phyloP scores from a whole-genome alignment of 2,797 vertebrate genomes.

The Liparis tanakae region DNA sequence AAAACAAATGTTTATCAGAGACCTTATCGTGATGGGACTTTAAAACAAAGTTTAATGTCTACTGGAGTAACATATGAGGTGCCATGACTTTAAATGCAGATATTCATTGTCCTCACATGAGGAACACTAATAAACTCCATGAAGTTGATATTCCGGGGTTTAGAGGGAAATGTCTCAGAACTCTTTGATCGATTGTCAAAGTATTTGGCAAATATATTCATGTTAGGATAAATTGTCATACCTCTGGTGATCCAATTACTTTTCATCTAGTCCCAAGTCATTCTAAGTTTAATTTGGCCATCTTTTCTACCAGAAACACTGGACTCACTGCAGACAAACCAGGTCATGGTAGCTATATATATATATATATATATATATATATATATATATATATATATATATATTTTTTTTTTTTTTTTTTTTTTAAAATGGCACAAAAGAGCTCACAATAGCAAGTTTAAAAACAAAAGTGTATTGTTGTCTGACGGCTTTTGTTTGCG shows the following conservation, averaged over 20 bases:
- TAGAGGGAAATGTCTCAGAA: background rate
- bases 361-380: no score
- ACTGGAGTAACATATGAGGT: background rate
- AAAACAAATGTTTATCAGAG: slow-evolving; percentile 6
- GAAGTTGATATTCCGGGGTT: background rate
- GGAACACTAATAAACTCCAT: no score
- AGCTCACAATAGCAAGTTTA: slow-evolving; percentile 5
- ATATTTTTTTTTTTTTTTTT: no score
- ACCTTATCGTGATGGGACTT: slow-evolving; percentile 2
- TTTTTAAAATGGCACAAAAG: background rate
- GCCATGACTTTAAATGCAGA: no score
- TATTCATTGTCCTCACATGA: no score
- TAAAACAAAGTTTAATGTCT: background rate
- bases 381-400: no score
- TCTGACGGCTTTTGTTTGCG: slow-evolving; percentile 30
- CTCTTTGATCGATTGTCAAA: background rate
- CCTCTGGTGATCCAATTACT: background rate
- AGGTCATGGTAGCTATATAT: background rate
- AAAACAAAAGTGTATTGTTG: slow-evolving; percentile 12
- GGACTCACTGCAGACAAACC: background rate
- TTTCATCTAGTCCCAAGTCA: background rate
- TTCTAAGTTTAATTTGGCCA: background rate
- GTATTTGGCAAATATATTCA: background rate
- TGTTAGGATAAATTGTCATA: background rate
- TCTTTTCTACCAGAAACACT: background rate